Evolutionary conservation across 64 coral and sea anemone species (phyloP).

Genomic region (Acropora tenuis): DNA sequence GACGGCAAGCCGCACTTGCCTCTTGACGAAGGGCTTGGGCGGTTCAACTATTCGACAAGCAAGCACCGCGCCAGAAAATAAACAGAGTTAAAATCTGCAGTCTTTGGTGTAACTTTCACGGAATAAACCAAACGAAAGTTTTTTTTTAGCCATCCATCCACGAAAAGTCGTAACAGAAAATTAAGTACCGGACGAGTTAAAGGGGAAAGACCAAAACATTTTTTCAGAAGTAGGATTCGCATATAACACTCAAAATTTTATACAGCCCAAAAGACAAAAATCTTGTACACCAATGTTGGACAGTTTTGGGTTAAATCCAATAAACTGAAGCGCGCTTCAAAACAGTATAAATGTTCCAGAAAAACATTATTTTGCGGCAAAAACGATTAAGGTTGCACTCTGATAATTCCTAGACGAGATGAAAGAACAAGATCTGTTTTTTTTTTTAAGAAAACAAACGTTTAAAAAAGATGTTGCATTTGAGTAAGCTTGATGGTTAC

Average conservation of each 20-base stretch:
- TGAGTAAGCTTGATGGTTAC: background rate
- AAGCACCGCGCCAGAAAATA: conserved; percentile 32
- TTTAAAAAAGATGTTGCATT: conserved; percentile 10
- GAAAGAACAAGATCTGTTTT: too few species aligned
- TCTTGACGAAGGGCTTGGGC: background rate
- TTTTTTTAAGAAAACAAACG: background rate
- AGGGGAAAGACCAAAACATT: background rate
- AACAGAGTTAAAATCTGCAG: conserved; percentile 20
- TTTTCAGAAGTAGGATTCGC: background rate
- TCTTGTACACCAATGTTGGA: background rate
- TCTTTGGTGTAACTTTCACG: background rate
- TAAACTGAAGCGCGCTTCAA: background rate
- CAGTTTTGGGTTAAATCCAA: background rate
- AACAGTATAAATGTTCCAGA: background rate
- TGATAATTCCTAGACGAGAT: background rate
- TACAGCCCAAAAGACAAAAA: background rate
- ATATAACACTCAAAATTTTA: conserved; percentile 10
- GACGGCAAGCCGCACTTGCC: too few species aligned
- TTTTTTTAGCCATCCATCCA: too few species aligned
- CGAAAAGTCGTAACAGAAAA: too few species aligned
- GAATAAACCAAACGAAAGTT: too few species aligned
- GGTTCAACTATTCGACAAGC: background rate
- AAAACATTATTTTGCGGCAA: background rate
- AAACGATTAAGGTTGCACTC: background rate
- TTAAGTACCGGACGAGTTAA: background rate